phyloP scores from a whole-genome alignment of 2,113 vertebrate species.

The Onychostruthus taczanowskii region DNA sequence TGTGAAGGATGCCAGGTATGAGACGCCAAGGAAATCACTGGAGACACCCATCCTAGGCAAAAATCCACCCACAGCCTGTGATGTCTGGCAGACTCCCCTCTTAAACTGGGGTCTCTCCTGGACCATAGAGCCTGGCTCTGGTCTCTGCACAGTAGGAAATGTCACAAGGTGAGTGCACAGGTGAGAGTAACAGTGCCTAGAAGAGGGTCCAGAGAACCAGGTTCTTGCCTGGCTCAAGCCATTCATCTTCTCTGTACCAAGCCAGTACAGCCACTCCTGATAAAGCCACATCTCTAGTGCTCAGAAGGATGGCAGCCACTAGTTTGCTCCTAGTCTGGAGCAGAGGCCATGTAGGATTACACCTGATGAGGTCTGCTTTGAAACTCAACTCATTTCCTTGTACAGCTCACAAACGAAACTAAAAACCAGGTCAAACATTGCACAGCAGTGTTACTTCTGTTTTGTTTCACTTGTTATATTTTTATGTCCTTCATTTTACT shows the following conservation, averaged over 20 bases:
- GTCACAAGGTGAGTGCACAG: rapidly evolving
- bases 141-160: not conserved
- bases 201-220: not conserved
- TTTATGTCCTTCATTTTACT: constrained; percentile 1
- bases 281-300: not conserved
- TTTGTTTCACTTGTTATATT: not conserved
- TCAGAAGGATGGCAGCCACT: not conserved
- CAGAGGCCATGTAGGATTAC: not conserved
- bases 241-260: not conserved
- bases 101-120: not conserved
- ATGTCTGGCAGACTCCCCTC: not conserved
- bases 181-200: not conserved
- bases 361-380: not conserved
- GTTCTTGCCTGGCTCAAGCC: not conserved
- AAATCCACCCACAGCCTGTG: not conserved
- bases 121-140: not conserved
- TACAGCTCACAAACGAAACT: not conserved
- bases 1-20: not conserved
- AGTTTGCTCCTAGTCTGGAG: not conserved
- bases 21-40: not conserved
- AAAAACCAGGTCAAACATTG: not conserved
- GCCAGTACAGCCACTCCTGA: not conserved
- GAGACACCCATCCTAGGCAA: not conserved
- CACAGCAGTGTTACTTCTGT: not conserved
- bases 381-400: not conserved